Evolutionary conservation across 1,140 invertebrate genomes (phyloP).

Genomic region (Neomicropteryx cornuta): DNA sequence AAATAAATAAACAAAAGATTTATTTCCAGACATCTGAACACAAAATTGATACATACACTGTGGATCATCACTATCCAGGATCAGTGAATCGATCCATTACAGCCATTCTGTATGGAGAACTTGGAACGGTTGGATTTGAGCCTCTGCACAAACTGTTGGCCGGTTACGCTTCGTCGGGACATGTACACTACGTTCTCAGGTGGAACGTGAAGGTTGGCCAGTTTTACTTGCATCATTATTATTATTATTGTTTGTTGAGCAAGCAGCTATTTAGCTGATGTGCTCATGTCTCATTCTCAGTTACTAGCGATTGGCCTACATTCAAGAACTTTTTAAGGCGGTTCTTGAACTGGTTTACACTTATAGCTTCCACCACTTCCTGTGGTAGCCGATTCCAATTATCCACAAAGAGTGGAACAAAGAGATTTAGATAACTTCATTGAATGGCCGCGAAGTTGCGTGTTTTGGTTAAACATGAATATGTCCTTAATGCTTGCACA

Average conservation of each 20-base stretch:
- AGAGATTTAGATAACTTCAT: no score
- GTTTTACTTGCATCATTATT: background rate
- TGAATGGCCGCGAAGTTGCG: no score
- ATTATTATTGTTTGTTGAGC: no score
- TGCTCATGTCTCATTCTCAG: no score
- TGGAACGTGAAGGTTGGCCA: conserved; percentile 68
- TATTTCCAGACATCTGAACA: no score
- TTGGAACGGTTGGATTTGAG: conserved; percentile 65
- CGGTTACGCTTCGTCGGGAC: conserved; percentile 49
- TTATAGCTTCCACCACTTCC: no score
- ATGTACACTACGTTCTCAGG: conserved; percentile 77
- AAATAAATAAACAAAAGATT: no score
- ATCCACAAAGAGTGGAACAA: background rate
- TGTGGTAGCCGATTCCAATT: no score
- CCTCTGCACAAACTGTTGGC: conserved; percentile 64
- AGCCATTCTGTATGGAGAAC: conserved; percentile 77
- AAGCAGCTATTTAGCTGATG: background rate
- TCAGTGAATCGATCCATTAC: conserved; percentile 53
- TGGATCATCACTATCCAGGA: conserved; percentile 79
- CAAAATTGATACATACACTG: conserved; percentile 62
- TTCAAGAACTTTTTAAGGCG: no score
- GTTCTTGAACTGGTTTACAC: no score
- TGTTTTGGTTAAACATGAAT: no score
- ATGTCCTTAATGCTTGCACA: no score
- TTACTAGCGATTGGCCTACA: background rate